A percentile compares a stretch with the other conserved stretches of the same genome.
Evolutionary conservation across 2,113 vertebrate genomes (phyloP).

Genomic region (Brachyhypopomus occidentalis): DNA sequence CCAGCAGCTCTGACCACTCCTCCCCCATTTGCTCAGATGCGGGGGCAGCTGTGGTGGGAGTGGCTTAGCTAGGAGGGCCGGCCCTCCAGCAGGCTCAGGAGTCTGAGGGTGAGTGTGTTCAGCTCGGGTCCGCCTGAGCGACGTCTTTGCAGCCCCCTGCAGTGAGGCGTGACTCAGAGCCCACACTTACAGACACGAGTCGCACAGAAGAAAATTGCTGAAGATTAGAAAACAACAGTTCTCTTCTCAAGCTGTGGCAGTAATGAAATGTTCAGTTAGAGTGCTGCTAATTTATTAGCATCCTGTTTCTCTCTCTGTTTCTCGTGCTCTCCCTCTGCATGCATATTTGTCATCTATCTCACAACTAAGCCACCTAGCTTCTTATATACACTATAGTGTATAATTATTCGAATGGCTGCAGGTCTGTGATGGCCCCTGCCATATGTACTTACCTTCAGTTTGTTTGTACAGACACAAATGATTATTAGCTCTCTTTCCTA

Average conservation of each 20-base stretch:
- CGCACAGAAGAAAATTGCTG: neutral
- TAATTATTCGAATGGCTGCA: no score
- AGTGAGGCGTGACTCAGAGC: neutral
- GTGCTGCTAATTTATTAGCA: conserved; percentile 27
- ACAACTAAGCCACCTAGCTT: neutral
- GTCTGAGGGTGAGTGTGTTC: neutral
- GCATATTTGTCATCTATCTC: neutral
- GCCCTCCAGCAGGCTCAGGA: no score
- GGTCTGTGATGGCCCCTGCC: no score
- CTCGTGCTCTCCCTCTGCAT: neutral
- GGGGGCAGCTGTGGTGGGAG: neutral
- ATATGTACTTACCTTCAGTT: no score
- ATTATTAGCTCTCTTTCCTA: no score
- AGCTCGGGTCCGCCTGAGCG: neutral
- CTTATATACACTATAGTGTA: neutral
- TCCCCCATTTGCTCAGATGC: neutral
- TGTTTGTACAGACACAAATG: no score
- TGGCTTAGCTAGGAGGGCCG: no score
- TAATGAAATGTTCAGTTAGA: conserved; percentile 39
- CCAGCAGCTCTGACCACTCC: neutral
- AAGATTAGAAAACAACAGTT: conserved; percentile 30
- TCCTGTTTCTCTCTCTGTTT: conserved; percentile 12
- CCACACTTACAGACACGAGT: neutral
- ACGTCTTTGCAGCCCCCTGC: neutral
- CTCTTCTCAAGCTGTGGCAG: conserved; percentile 41